These are phyloP conservation scores for Hypocryptadius cinnamomeus DNA, from an alignment of 2,113 vertebrate genomes.

Conservation along the genomic window DNA sequence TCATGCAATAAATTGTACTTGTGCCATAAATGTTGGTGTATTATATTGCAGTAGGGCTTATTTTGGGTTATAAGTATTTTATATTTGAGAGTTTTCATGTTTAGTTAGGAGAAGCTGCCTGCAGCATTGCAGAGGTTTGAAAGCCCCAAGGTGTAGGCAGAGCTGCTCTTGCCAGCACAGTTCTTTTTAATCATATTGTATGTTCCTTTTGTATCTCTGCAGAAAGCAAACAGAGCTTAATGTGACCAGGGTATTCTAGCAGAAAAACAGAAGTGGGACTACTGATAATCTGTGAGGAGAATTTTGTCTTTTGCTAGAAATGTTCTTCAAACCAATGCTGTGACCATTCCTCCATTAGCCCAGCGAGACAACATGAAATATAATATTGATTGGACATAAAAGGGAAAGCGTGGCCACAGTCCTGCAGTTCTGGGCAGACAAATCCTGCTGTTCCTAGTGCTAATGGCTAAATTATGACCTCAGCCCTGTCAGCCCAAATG, in stretches of 20 bases:
- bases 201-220: background rate
- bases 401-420: background rate
- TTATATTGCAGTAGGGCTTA: background rate
- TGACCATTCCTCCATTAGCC: background rate
- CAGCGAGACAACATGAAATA: background rate
- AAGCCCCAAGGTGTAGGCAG: background rate
- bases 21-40: background rate
- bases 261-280: background rate
- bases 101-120: background rate
- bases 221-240: background rate
- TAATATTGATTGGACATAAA: conserved; percentile 40
- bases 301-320: background rate
- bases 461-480: conserved; percentile 51
- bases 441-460: background rate
- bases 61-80: background rate
- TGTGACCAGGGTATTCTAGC: background rate
- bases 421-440: conserved; percentile 1
- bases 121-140: background rate
- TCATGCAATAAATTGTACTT: background rate
- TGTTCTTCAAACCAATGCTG: background rate
- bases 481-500: background rate
- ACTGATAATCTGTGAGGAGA: background rate
- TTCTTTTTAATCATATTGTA: background rate
- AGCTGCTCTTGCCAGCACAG: background rate
- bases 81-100: background rate